Conservation (phyloP, 2,113 vertebrate species). For the Myrmophylax atrothorax region DNA sequence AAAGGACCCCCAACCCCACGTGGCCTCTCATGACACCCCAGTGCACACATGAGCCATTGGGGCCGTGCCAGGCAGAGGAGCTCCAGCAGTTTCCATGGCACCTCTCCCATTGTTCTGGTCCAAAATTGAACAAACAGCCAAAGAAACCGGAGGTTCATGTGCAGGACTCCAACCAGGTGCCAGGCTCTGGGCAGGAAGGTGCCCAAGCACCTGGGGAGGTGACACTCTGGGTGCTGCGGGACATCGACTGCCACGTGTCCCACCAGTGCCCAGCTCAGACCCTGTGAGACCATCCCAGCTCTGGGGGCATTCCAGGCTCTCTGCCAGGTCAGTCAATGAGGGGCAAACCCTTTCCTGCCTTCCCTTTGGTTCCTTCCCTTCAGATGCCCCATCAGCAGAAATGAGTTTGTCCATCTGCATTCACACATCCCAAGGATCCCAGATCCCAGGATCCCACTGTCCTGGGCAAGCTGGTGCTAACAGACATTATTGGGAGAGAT, state of each 20-base stretch:
- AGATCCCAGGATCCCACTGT: neutral
- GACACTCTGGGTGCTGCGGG: neutral
- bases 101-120: neutral
- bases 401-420: neutral
- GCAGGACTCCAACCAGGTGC: accelerated
- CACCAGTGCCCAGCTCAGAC: neutral
- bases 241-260: neutral
- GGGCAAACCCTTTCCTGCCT: neutral
- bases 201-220: neutral
- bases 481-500: neutral
- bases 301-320: neutral
- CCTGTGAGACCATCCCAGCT: neutral
- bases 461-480: neutral
- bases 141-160: neutral
- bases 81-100: neutral
- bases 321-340: neutral
- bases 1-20: neutral
- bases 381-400: neutral
- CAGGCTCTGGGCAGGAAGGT: neutral
- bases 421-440: neutral
- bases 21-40: neutral
- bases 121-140: neutral
- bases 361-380: accelerated
- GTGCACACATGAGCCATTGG: neutral
- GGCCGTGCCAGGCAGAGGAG: accelerated